Evolutionary conservation across 1,140 invertebrate genomes (phyloP), one percentile per base, ranked within the genome.

Genomic region (Atta texana): DNA sequence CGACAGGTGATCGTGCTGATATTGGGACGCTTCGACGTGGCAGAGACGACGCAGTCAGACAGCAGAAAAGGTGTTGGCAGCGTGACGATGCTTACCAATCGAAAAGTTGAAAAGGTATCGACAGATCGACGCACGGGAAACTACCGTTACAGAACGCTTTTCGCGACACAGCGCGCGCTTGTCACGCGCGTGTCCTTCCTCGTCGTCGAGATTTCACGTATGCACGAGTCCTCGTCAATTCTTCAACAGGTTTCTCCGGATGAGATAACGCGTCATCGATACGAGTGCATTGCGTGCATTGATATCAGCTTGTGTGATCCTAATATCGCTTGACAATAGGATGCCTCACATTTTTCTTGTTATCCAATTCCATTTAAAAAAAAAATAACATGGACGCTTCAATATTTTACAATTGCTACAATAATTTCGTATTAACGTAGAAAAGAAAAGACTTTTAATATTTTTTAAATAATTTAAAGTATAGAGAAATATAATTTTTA

Each of bases 101-200:
- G 87, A 86, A 61, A 71, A 72, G 82, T 68, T 91, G 89, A 91
- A 90, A 91, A 90, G 90, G 78, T 90, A 92, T 92, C 91, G 91
- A 87, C 85, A 84, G 88, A 92, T 90, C 87, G 91, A 90, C 78
- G 87, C 88, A 86, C 55, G 78, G 88, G 91, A 90, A 91, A 87
- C 89, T 81, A 64, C 51, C 84, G 63, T 78, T 80, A 87, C 85
- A 61, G 71, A 77, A 78, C 57, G 57, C 63, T 64, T 72, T 68
- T 88, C 89, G 76, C 89, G 72, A 74, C 63, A 69, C 49, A 8
- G 21, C 31, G 55, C 75, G 44, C 61, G 84, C 63, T 76, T 87
- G 90, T 90, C 89, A 89, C 76, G 61, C 87, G 21, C 61, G 87
- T 75, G 87, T 75, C 81, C 87, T 69, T 88, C 82, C 89, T 75